Base-by-base conservation (phyloP, 2,113 vertebrate species). In the Syngnathus typhle region DNA sequence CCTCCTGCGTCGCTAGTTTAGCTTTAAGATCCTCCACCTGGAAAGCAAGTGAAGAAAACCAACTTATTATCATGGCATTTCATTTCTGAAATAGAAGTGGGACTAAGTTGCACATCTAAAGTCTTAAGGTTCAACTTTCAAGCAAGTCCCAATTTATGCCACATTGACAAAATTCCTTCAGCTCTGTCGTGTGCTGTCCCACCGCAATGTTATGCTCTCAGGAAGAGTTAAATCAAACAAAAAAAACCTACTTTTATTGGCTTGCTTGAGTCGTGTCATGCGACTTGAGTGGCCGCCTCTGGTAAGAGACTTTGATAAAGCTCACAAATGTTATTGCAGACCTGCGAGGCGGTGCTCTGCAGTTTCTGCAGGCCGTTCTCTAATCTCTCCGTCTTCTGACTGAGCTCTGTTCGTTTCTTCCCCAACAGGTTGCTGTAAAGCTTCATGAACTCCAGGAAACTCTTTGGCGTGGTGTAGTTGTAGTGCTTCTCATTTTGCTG, bases 1-100 rank as follows among this genome's bases (percentile, higher is more conserved):
- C 92, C 82, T 93, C 92, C 85, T 94, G 93, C 82, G 93, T 69
- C 51, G 92, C 91, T 82, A 93, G 84, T 88, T 94, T 93, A 79
- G 92, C 91, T 76, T 92, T 95, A 75, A 93, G 84, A 83, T 95
- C 93, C 91, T 98, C 92, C 80, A 95, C 92, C 91, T 95, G 84
- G n/a, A 1, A 49, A 39, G 18, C 55, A 6, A 12, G 36, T 18
- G 44, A 51, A 37, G 12, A 16, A 54, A 65, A 8, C n/a, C 18
- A 13, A 47, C n/a, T 49, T 18, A 11, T 13, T 4, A 1, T 7
- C 21, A 3, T 2, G n/a, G 1, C 11, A 41, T 41, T 41, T 8
- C 39, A 10, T 41, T 11, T 41, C 7, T 49, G 15, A 13, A 49
- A 19, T 6, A 49, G 16, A 49, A 18, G 18, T n/a, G 47, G 47